Evolutionary conservation across 2,888 invertebrate species (phyloP), one percentile per base, ranked within the genome.

Genomic region (Drosophila pegasa): DNA sequence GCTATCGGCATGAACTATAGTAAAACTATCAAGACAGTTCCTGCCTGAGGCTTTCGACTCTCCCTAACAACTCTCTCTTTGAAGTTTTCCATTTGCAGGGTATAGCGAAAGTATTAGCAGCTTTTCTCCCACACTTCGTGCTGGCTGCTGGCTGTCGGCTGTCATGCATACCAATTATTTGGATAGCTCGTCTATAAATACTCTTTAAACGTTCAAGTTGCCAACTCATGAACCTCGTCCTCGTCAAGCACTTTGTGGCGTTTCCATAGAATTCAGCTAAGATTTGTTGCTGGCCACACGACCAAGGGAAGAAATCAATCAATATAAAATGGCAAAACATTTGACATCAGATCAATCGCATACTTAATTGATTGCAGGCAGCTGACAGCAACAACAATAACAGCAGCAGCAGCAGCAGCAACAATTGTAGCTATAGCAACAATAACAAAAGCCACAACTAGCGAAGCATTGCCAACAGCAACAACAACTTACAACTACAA

Each of bases 331-430:
- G 41, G 69, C 55, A 69, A 71, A 71, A 65, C 57, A 70, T 65
- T 87, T 78, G 85, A 69, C 85, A 83, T 47, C 51, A 59, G 33
- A 64, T 71, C 79, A 59, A 66, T 74, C 43, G 66, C 43, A 33
- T 41, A 55, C 45, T 67, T 69, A 83, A 83, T 88, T 88, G 83
- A 83, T 88, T 79, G 80, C 79, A 25, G 10, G 9, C 31, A 54
- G 12, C 51, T 58, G 47, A 29, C 20, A 33, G 12, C n/a, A 40
- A 14, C 41, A 54, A 14, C 20, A 48, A 14, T 16, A 48, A 12
- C n/a, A 37, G 40, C 7, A n/a, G 20, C 10, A 58, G 18, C 18
- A 35, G 45, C 45, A 59, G 9, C 38, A 60, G 9, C 10, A 25
- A 4, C 29, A 48, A 22, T 38, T 38, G 41, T 35, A 37, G 18